Base-by-base conservation (phyloP, 2,888 invertebrate genomes). In the Eupelmus urozonus region DNA sequence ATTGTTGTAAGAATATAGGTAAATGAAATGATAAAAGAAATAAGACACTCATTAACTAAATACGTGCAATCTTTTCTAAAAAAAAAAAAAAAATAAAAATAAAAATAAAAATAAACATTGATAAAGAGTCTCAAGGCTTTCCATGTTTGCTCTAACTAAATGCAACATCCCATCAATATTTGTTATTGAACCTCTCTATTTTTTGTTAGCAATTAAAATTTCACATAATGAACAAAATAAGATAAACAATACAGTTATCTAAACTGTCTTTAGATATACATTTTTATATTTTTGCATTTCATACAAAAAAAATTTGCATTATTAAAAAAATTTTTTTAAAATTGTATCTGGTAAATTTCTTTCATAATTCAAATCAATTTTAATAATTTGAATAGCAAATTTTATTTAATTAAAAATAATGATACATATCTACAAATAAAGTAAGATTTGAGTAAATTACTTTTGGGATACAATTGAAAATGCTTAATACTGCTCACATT, bases 1-100 rank as follows among this genome's bases (percentile, higher is more conserved):
- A 66, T 76, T 70, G 72, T 80, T 77, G 57, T 80, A 78, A 80
- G 72, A 69, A 70, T 78, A 67, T 78, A 80, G 73, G 29, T 73
- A 73, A 65, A 73, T 65, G 63, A 69, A 60, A 79, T 62, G 16
- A 60, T 71, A 23, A 69, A 59, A n/a, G n/a, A 57, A 55, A 57
- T 69, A 53, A 57, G 49, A 51, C 53, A 71, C 25, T 80, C 20
- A 63, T 80, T 69, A 76, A 78, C 23, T 60, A 76, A 76, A 63
- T 66, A 72, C 59, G 74, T 76, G 76, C 76, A 76, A 79, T 74
- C 55, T 20, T 80, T 78, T 78, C 72, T 72, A 62, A 51, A 63
- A 73, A 69, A 66, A 34, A 62, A 65, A 55, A 72, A 18, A 13
- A 69, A 65, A 63, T 53, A 76, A 63, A 71, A 73, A n/a, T n/a